A percentile compares a stretch with the other conserved stretches of the same genome.
These are phyloP conservation scores for Dendrocincla tyrannina DNA, from an alignment of 2,797 vertebrate genomes.

Conservation along the genomic window DNA sequence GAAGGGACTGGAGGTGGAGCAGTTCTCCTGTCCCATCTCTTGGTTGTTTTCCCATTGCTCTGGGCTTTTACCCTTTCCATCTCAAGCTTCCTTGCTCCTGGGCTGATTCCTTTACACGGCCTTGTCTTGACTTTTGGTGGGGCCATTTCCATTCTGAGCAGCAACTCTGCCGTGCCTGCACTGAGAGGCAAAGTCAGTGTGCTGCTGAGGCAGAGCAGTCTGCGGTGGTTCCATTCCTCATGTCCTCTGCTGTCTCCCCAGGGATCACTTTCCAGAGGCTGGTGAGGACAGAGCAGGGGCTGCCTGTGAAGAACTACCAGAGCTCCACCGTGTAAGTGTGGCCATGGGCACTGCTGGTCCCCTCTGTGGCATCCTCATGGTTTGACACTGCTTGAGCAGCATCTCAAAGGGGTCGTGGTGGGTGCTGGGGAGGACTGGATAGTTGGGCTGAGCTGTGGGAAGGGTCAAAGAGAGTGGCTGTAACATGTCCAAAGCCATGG, in stretches of 20 bases:
- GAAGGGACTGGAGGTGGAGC: neutral
- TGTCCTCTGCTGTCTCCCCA: conserved; percentile 40
- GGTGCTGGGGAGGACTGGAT: neutral
- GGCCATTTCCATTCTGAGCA: rapidly evolving
- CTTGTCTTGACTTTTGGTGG: neutral
- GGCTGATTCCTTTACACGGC: rapidly evolving
- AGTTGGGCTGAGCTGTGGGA: neutral
- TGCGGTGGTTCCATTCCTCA: neutral
- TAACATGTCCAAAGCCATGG: neutral
- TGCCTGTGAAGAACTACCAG: conserved; percentile 74
- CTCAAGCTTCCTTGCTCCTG: neutral
- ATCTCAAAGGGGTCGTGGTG: neutral
- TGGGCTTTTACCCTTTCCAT: neutral
- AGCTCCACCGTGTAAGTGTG: conserved; percentile 88
- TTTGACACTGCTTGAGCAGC: neutral
- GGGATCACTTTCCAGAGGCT: conserved; percentile 94
- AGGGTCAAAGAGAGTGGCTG: neutral
- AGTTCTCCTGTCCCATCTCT: neutral
- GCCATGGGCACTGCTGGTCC: neutral
- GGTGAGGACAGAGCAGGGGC: conserved; percentile 91
- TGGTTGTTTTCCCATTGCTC: neutral
- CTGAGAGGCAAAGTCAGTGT: rapidly evolving
- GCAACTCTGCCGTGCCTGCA: rapidly evolving
- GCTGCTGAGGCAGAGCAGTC: neutral
- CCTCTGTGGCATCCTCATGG: rapidly evolving